A percentile compares a stretch with the other conserved stretches of the same genome.
phyloP scores from a whole-genome alignment of 2,797 vertebrate genomes.

The Parambassis ranga region DNA sequence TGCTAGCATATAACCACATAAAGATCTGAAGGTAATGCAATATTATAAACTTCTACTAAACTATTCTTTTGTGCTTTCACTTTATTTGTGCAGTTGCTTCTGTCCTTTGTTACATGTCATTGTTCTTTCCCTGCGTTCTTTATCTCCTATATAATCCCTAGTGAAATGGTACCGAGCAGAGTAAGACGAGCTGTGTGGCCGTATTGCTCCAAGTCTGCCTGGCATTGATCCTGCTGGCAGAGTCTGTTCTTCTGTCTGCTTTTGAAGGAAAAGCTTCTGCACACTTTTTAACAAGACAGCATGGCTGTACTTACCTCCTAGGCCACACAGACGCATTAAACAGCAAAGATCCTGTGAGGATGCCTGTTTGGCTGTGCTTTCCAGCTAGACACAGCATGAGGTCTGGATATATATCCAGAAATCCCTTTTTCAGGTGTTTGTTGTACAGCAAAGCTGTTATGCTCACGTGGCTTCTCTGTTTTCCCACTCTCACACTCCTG shows the following conservation, averaged over 20 bases:
- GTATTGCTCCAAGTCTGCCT: conserved; percentile 40
- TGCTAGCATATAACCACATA: not conserved
- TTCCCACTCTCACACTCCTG: conserved; percentile 30
- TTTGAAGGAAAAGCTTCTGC: conserved; percentile 40
- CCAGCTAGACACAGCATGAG: conserved; percentile 8
- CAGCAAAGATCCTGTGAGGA: conserved; percentile 18
- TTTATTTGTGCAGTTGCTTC: not conserved
- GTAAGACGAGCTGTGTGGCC: conserved; percentile 44
- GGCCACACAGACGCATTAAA: conserved; percentile 16
- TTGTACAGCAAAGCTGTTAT: not conserved
- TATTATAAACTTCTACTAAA: not conserved
- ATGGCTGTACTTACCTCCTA: conserved; percentile 7
- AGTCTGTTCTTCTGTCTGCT: conserved; percentile 15
- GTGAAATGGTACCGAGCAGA: conserved; percentile 9
- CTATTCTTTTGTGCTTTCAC: not conserved
- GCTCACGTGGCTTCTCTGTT: conserved; percentile 12
- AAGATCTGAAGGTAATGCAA: not conserved
- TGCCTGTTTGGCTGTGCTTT: conserved; percentile 20
- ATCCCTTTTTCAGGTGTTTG: conserved; percentile 15
- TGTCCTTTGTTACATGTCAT: not conserved
- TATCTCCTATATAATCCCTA: conserved; percentile 29
- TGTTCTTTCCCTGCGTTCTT: not conserved
- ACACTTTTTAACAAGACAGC: conserved; percentile 41
- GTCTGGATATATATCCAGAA: conserved; percentile 26
- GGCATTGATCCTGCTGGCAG: conserved; percentile 49